Evolutionary conservation across 2,888 invertebrate species (phyloP).

Genomic region (Agrochola lota): DNA sequence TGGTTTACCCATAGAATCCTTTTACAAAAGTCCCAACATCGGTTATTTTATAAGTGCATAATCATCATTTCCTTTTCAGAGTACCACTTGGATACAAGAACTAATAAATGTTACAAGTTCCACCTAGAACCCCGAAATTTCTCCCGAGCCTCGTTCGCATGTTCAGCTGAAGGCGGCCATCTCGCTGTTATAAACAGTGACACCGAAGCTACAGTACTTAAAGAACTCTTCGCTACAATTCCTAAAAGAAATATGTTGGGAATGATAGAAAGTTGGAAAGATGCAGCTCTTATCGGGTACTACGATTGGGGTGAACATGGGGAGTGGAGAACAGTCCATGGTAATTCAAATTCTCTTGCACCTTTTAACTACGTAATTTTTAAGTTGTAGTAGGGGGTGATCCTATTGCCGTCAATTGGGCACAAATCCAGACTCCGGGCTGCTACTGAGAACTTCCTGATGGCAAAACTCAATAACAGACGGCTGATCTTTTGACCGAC

Average conservation of each 20-base stretch:
- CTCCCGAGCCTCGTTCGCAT: slow-evolving; percentile 75
- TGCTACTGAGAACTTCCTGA: neutral
- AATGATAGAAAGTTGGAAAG: slow-evolving; percentile 48
- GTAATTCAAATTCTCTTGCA: slow-evolving; percentile 49
- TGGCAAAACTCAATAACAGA: neutral
- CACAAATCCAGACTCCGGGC: neutral
- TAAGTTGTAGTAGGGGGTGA: neutral
- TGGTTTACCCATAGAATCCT: neutral
- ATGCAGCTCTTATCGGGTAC: slow-evolving; percentile 69
- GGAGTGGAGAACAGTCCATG: slow-evolving; percentile 74
- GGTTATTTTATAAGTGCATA: neutral
- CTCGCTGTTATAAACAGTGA: slow-evolving; percentile 77
- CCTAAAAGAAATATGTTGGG: slow-evolving; percentile 61
- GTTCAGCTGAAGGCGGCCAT: slow-evolving; percentile 76
- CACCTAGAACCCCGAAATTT: slow-evolving; percentile 72
- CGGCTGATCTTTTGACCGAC: neutral
- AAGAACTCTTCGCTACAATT: slow-evolving; percentile 59
- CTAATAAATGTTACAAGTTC: slow-evolving; percentile 78
- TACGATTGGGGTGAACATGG: slow-evolving; percentile 72
- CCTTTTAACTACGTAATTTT: neutral
- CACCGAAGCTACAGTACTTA: slow-evolving; percentile 66
- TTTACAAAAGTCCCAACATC: neutral
- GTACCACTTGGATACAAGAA: slow-evolving; percentile 38
- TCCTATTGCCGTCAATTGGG: neutral
- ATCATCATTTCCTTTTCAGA: slow-evolving; percentile 5